Base-by-base conservation (phyloP, 2,888 invertebrate genomes). In the Muschampia plurimacula region DNA sequence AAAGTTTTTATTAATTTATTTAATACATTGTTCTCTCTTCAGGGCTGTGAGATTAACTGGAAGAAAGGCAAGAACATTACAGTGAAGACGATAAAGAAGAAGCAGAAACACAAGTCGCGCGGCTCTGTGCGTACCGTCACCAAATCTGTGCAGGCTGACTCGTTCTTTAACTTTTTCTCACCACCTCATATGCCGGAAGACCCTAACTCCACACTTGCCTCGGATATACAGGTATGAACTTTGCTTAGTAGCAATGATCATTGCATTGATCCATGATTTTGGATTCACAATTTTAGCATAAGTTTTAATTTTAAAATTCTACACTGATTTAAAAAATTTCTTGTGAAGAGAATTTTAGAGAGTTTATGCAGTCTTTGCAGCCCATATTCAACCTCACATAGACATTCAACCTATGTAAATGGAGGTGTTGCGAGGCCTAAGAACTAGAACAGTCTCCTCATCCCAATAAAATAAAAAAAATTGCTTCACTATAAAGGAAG, bases 141-240 rank as follows among this genome's bases (percentile, higher is more conserved):
- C 67, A 99, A 99, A 95, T 97, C 97, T 69, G 98, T 99, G 79
- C 98, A 98, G 85, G 98, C 98, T 73, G 99, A 99, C 91, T 99
- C 99, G 0, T 99, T 99, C 95, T 99, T 99, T 95, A 99, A 99
- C 94, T 99, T 99, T 96, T 99, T 99, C 94, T 96, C 96, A 80
- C 99, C 99, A 64, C 99, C 99, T 52, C 94, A 89, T 77, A 97
- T 98, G 90, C 97, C 98, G 55, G 98, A 98, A 76, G 98, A 97
- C 88, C 95, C 96, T 49, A 91, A 97, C 82, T 96, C 96, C 59
- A 98, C 98, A 76, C 94, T 98, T 77, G 98, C 98, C 86, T 98
- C 99, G 71, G 98, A 99, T 78, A 96, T 97, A 59, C 98, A 94
- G 90, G 96, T 97, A 83, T 67, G 64, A 10, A 57, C 1, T 2